Conservation (phyloP, 2,797 vertebrate genomes). For the Hafferia zeledoni region DNA sequence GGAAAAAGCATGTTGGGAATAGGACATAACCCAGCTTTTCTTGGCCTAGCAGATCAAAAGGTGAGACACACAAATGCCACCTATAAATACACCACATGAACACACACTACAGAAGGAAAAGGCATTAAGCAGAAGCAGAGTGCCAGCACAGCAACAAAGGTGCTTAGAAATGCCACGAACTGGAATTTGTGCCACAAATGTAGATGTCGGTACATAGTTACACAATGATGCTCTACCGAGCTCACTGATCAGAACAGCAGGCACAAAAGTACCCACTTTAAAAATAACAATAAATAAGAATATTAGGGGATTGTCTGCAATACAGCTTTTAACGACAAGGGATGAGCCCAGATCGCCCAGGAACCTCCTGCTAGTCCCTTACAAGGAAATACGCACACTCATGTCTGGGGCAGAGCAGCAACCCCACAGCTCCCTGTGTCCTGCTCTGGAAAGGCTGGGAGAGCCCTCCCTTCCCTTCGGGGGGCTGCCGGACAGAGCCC, state of each 20-base stretch:
- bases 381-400: slow-evolving; percentile 40
- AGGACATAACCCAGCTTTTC: not conserved
- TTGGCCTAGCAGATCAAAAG: not conserved
- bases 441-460: no score
- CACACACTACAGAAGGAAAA: not conserved
- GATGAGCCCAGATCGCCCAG: not conserved
- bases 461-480: no score
- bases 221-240: not conserved
- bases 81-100: not conserved
- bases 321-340: not conserved
- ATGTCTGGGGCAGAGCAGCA: not conserved
- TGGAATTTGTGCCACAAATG: not conserved
- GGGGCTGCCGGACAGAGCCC: no score
- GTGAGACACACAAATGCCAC: not conserved
- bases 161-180: accelerated
- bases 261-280: not conserved
- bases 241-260: not conserved
- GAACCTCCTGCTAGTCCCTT: not conserved
- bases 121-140: not conserved
- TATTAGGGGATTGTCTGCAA: not conserved
- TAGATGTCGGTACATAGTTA: not conserved
- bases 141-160: not conserved
- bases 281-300: not conserved
- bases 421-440: not conserved
- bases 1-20: not conserved